Evolutionary conservation across 2,888 invertebrate species (phyloP), one percentile per base, ranked within the genome.

Genomic region (Andrena praecox): DNA sequence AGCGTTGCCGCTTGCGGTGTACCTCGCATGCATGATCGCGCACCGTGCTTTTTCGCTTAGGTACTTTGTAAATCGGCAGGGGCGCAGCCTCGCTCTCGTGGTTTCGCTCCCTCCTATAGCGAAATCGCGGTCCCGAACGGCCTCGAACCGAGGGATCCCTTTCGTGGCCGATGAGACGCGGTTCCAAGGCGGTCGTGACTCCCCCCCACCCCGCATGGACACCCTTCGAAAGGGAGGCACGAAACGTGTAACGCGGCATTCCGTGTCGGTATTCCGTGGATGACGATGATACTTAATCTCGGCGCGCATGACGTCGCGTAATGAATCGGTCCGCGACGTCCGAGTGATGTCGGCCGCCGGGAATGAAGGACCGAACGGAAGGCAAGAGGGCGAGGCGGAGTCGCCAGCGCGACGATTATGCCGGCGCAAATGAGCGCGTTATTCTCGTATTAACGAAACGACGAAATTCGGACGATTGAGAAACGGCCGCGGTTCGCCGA

Each of bases 1-100:
- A 80, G 68, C 48, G 35, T 64, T 68, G 59, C 12, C 63, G 56
- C 42, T 66, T 50, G 60, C 67, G 62, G 60, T 71, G 42, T 50
- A 69, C 50, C 27, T 60, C 33, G 66, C 70, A 54, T 50, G 33
- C 50, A 68, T 20, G 35, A 59, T 33, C 50, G 33, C 56, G 3
- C n/a, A 12, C 5, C 8, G 42, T 10, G 12, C 33, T 10, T 24
- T 29, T 31, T 35, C 62, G 20, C 48, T 54, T 10, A n/a, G 64
- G 42, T 64, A 71, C 48, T 54, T 77, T 66, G 59, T 66, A 70
- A 48, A 16, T 27, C 62, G 16, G 24, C 66, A 20, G 27, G 24
- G 48, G n/a, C 16, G 50, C 7, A 10, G 27, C 60, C 50, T 33
- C 4, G 20, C 20, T 20, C 20, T 54, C 63, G 68, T n/a, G 50